Base-by-base conservation (phyloP, 2,113 vertebrate species). In the Pitta sordida region DNA sequence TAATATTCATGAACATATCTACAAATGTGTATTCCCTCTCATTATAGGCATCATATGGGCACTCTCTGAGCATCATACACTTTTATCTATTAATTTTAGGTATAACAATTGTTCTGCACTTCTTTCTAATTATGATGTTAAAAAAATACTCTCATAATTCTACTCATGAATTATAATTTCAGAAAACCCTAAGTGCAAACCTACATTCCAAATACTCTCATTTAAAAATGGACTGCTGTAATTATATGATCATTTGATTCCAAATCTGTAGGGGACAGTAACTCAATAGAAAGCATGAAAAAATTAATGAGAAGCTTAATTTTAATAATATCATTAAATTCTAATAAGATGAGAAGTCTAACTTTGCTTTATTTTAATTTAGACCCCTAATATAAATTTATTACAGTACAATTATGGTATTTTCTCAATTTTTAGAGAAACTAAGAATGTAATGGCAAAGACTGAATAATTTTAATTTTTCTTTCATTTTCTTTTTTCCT, bases 281-380 rank as follows among this genome's bases (percentile, higher is more conserved):
- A 93, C 97, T 97, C 86, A 96, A 94, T 96, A 97, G 75, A 97
- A 95, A 97, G 94, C 94, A 85, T 86, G 96, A 91, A 97, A 96
- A 97, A 97, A 97, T 96, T 98, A 98, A 98, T 97, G 96, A 97
- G 97, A 97, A 98, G 96, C 93, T 97, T 97, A 98, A 98, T 98
- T 98, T 97, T 97, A 98, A 97, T 97, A 97, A 97, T 97, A 96
- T 94, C 91, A 97, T 97, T 97, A 98, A 97, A 98, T 96, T 86
- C 95, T 96, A 97, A 97, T 98, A 97, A 94, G 62, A 88, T 91
- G 77, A 97, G 95, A 97, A 97, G 75, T 80, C 94, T 88, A 94
- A 86, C 81, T 97, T 96, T 49, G 27, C 95, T 97, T 97, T 95
- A 96, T 96, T 97, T 97, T 91, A 97, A 69, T 62, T 93, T 94